phyloP scores from a whole-genome alignment of 2,113 vertebrate genomes.

The Melozone crissalis region DNA sequence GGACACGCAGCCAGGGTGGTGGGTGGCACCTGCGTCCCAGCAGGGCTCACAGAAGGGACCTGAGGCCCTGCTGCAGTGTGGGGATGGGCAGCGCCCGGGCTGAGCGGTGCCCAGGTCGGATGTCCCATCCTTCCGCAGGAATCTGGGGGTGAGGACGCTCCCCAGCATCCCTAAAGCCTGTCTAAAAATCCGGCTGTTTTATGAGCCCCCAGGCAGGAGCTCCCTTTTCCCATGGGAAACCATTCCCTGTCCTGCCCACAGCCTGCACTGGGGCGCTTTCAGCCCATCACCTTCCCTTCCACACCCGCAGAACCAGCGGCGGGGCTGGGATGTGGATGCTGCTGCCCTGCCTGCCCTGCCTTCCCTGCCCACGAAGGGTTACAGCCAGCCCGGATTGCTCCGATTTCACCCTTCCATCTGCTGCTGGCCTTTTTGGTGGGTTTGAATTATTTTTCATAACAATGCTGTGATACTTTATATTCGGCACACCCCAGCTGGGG shows the following conservation, averaged over 20 bases:
- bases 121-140: not conserved
- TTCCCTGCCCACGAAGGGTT: not conserved
- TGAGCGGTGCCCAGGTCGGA: accelerated
- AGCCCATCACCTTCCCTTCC: not conserved
- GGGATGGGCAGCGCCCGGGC: not conserved
- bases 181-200: not conserved
- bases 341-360: not conserved
- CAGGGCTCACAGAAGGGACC: not conserved
- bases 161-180: not conserved
- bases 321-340: not conserved
- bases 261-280: accelerated
- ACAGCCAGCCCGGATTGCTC: not conserved
- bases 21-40: not conserved
- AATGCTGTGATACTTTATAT: not conserved
- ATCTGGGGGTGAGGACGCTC: not conserved
- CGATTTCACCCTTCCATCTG: not conserved
- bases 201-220: not conserved
- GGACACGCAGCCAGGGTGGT: accelerated
- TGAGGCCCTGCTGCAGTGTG: accelerated
- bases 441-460: conserved; percentile 30
- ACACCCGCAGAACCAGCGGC: accelerated
- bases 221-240: not conserved
- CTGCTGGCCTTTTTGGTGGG: conserved; percentile 1
- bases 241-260: not conserved
- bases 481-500: not conserved